Evolutionary conservation across 2,888 invertebrate genomes (phyloP), one percentile per base, ranked within the genome.

Genomic region (Carabus problematicus): DNA sequence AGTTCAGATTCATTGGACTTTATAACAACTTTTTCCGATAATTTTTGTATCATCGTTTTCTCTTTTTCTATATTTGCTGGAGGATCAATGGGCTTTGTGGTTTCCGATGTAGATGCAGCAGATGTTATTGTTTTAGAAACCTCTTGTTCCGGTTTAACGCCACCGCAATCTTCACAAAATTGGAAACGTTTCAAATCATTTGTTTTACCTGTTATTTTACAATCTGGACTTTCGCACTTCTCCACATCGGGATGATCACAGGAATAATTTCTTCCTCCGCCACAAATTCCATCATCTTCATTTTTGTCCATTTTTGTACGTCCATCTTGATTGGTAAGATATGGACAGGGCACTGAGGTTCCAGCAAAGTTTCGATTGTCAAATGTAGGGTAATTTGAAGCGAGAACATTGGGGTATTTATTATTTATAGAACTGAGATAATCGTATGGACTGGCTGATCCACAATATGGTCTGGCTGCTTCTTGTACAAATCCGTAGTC

Each of bases 81-180:
- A 29, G 29, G 2, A 29, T 29, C 6, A 29, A 3, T 29, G 29
- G 3, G 6, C 3, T 29, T 29, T 6, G 6, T 29, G 6, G 29
- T 29, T 29, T 29, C 29, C 29, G 29, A 29, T 3, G 6, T 29
- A 29, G 29, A 29, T 29, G 3, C 29, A 29, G 29, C 29, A 29
- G 29, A 29, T 29, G 2, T 29, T 29, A 29, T 29, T 3, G 6
- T 29, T 29, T 29, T 6, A 29, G 29, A 29, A 29, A 29, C 6
- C 29, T 49, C 14, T 41, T 58, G 39, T 42, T 69, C 60, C 0
- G 45, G 45, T 29, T 62, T 19, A 8, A 69, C 62, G 16, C 69
- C 69, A n/a, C 69, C 69, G 42, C 69, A 69, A 40, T 62, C 62
- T 8, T 69, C 62, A 29, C 69, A 69, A 14, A 69, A 29, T 29